Conservation (phyloP, 2,888 invertebrate species). For the Chrysolina haemoptera region DNA sequence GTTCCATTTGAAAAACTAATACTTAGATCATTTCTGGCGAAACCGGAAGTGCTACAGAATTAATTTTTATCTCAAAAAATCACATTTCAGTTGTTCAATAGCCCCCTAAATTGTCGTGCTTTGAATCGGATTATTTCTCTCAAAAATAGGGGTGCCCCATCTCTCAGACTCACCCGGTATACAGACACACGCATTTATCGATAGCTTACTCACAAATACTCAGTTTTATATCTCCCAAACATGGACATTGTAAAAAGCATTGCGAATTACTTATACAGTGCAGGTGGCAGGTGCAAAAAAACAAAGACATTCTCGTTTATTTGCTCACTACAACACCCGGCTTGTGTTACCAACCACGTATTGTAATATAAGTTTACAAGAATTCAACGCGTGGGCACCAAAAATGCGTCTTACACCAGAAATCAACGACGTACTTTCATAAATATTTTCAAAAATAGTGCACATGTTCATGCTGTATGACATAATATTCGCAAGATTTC, state of each 20-base stretch:
- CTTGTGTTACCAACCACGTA: background rate
- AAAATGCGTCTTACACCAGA: background rate
- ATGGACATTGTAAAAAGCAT: background rate
- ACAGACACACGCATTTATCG: background rate
- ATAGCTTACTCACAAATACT: slow-evolving; percentile 6
- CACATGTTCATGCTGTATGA: background rate
- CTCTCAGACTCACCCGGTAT: no score
- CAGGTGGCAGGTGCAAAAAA: slow-evolving; percentile 25
- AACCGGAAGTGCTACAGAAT: no score
- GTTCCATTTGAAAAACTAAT: no score
- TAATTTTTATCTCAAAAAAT: no score
- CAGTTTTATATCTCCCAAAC: background rate
- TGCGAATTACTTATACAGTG: background rate
- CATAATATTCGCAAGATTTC: no score
- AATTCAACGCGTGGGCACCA: background rate
- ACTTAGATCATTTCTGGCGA: no score
- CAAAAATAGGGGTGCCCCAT: no score
- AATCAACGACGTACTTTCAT: background rate
- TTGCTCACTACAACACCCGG: background rate
- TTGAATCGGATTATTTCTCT: no score
- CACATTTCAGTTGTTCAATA: no score
- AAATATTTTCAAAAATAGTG: background rate
- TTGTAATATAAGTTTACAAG: background rate
- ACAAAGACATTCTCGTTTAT: slow-evolving; percentile 28
- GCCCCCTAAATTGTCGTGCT: no score